Percentiles rank a stretch among this genome's conserved stretches.
These are phyloP conservation scores for Aplidium turbinatum DNA, from an alignment of 23 tunicate genomes.

Conservation along the genomic window DNA sequence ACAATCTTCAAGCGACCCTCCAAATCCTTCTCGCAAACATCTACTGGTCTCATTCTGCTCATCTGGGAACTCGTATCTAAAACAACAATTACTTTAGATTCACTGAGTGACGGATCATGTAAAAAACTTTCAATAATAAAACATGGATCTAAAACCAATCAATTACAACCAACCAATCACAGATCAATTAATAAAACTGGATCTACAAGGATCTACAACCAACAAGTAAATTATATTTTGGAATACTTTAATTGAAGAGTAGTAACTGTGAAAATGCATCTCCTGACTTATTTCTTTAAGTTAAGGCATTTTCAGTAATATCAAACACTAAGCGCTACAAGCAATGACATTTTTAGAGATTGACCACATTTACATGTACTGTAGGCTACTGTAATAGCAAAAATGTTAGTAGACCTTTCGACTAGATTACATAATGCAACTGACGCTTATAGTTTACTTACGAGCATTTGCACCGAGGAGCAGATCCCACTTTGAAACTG, in stretches of 20 bases:
- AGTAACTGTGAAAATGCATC: no score
- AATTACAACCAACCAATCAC: background rate
- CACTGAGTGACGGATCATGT: background rate
- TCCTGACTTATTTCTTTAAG: no score
- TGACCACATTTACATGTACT: no score
- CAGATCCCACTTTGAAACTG: constrained; percentile 41
- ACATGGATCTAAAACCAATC: background rate
- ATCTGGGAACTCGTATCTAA: background rate
- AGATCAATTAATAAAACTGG: background rate
- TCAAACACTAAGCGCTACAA: no score
- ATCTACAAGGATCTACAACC: background rate
- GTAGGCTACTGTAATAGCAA: no score
- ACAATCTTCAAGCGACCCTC: background rate
- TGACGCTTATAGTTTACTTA: constrained; percentile 30
- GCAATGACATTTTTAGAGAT: no score
- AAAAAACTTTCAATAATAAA: background rate
- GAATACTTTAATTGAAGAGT: no score
- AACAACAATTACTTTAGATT: background rate
- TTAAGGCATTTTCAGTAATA: no score
- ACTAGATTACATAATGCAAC: no score
- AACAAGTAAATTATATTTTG: no score
- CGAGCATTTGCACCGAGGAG: constrained; percentile 73
- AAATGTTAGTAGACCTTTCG: no score
- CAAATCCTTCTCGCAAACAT: background rate
- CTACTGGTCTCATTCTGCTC: background rate